Evolutionary conservation across 1,140 invertebrate species (phyloP).

Genomic region (Drosophila chauvacae): DNA sequence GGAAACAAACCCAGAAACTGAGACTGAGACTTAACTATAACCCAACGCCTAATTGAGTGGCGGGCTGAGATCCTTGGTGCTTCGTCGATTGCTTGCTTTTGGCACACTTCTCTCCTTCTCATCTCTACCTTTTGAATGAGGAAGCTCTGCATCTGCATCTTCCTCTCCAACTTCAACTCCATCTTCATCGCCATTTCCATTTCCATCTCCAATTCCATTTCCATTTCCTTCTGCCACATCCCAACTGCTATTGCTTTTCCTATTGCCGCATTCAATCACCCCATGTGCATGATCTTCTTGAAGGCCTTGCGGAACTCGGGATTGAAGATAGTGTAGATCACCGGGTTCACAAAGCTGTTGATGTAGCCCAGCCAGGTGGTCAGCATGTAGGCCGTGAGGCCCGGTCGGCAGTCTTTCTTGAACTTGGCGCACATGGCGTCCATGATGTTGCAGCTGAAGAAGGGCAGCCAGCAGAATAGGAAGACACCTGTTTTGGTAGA

Average conservation of each 20-base stretch:
- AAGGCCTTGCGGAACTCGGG: conserved; percentile 99
- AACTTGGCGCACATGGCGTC: conserved; percentile 97
- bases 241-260: not conserved
- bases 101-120: conserved; percentile 35
- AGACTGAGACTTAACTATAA: conserved; percentile 12
- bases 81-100: conserved; percentile 47
- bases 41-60: conserved; percentile 65
- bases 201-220: not conserved
- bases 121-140: not conserved
- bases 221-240: not conserved
- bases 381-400: conserved; percentile 95
- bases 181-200: not conserved
- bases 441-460: conserved; percentile 98
- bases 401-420: conserved; percentile 91
- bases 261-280: conserved; percentile 74
- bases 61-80: conserved; percentile 44
- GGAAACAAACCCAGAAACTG: conserved; percentile 9
- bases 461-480: conserved; percentile 99
- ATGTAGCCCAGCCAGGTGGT: conserved; percentile 99
- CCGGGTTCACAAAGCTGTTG: conserved; percentile 98
- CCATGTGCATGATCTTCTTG: conserved; percentile 94
- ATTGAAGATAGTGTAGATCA: conserved; percentile 99
- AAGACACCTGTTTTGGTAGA: conserved; percentile 89
- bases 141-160: not conserved
- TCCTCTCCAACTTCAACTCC: no score